Conservation (phyloP, 2,888 invertebrate species). For the Trilocha varians region DNA sequence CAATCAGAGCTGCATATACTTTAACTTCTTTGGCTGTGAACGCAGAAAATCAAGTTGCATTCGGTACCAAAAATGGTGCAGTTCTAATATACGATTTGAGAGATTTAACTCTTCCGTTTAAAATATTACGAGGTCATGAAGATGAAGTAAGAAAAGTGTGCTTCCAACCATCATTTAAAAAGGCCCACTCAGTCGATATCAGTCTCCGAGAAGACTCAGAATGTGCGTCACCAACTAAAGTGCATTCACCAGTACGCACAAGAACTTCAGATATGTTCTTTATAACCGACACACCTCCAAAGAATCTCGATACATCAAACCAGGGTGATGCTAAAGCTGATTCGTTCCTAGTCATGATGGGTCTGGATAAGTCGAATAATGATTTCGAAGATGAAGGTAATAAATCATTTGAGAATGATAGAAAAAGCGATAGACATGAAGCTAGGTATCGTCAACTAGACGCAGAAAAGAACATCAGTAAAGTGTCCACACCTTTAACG, state of each 20-base stretch:
- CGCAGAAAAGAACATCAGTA: conserved; percentile 48
- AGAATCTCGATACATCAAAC: conserved; percentile 26
- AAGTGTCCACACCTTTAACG: conserved; percentile 55
- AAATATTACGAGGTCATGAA: conserved; percentile 64
- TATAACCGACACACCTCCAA: conserved; percentile 51
- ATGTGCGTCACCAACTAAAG: conserved; percentile 27
- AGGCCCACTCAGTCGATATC: conserved; percentile 42
- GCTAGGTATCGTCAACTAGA: conserved; percentile 34
- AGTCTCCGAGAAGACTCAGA: conserved; percentile 57
- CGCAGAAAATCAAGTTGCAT: conserved; percentile 61
- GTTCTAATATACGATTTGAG: conserved; percentile 71
- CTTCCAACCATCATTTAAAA: conserved; percentile 57
- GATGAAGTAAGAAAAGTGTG: conserved; percentile 58
- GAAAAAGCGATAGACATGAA: conserved; percentile 41
- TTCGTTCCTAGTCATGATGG: conserved; percentile 60
- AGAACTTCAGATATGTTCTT: conserved; percentile 56
- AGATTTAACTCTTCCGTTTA: conserved; percentile 57
- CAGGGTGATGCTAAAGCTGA: conserved; percentile 44
- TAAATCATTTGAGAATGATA: conserved; percentile 37
- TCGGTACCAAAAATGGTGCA: conserved; percentile 71
- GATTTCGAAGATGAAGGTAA: conserved; percentile 42
- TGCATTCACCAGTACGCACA: conserved; percentile 32
- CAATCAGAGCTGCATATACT: conserved; percentile 47
- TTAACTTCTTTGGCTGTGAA: conserved; percentile 57
- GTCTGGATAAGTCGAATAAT: conserved; percentile 48